Conservation (phyloP, 1,140 invertebrate genomes). For the Drosophila grimshawi region DNA sequence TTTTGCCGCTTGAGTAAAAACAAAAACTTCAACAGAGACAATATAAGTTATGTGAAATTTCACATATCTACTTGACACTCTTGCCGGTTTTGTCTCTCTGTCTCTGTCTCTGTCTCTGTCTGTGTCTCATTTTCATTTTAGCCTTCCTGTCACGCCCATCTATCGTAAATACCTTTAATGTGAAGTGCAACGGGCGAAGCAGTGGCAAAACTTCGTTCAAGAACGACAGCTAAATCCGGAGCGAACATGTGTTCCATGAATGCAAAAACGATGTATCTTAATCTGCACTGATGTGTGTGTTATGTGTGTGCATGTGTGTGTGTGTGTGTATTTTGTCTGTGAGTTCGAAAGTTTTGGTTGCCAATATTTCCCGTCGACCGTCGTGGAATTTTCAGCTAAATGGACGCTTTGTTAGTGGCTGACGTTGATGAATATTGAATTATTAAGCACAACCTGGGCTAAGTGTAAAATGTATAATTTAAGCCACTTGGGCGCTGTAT, state of each 20-base stretch:
- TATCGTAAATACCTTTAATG: slow-evolving; percentile 69
- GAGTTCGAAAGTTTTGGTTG: slow-evolving; percentile 32
- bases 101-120: neutral
- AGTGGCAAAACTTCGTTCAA: slow-evolving; percentile 52
- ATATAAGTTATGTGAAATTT: slow-evolving; percentile 44
- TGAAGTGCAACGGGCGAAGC: slow-evolving; percentile 56
- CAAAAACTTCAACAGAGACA: slow-evolving; percentile 66
- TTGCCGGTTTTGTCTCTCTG: neutral
- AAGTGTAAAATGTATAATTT: slow-evolving; percentile 18
- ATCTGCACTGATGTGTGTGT: slow-evolving; percentile 9
- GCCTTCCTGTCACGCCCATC: slow-evolving; percentile 27
- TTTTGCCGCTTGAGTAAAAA: slow-evolving; percentile 59
- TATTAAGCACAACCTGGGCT: neutral
- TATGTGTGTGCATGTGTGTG: neutral
- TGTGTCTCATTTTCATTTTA: slow-evolving; percentile 26
- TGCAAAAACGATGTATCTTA: slow-evolving; percentile 70
- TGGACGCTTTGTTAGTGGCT: slow-evolving; percentile 2
- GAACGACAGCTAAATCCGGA: slow-evolving; percentile 66
- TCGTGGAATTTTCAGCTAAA: slow-evolving; percentile 20
- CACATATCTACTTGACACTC: slow-evolving; percentile 2
- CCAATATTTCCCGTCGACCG: neutral
- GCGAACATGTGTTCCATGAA: slow-evolving; percentile 66
- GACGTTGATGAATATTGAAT: slow-evolving; percentile 21
- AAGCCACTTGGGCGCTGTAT: slow-evolving; percentile 7
- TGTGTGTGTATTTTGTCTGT: slow-evolving; percentile 2